Base-by-base conservation (phyloP, 2,797 vertebrate genomes). In the Numenius phaeopus region DNA sequence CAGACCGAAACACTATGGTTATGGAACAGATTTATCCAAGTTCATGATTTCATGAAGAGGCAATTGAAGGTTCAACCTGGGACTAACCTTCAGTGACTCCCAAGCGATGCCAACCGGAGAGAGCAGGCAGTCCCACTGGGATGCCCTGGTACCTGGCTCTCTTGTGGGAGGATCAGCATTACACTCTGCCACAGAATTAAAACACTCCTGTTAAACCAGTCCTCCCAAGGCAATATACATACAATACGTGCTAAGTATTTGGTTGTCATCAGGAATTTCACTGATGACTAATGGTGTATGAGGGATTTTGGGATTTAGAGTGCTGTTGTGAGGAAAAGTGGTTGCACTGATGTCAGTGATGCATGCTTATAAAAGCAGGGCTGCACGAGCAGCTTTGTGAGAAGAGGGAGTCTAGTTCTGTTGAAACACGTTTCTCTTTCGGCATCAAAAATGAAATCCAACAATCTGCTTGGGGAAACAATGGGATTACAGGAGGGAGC, bases 401-500 rank as follows among this genome's bases (percentile, higher is more conserved):
- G 59, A 62, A 85, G 21, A 46, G 32, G 11, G 37, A 70, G 39
- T 79, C 59, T 29, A 15, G 39, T 73, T 83, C 64, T 92, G 64
- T 75, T 78, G 64, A 71, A 87, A 85, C 49, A 32, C 37, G 40
- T 96, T 92, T 82, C 46, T 65, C 65, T 78, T 77, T 67, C 5
- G 4, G 22, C 46, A 57, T 78, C 49, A 87, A 73, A 91, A 95
- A 67, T 46, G 14, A 90, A 87, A 92, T 17, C 58, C 40, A 64
- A 52, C 30, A 55, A 67, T 92, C 87, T 92, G 34, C 81, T 87
- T 89, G 67, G 40, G 83, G 62, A 83, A 90, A 52, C 44, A 75
- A 2, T n/a, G 37, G 44, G 55, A 5, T 37, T 73, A 42, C n/a
- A 77, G 49, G 54, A 90, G 29, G 42, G 34, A 90, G 29, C 3